Base-by-base conservation (phyloP, 1,140 invertebrate genomes). In the Oryctes rhinoceros region DNA sequence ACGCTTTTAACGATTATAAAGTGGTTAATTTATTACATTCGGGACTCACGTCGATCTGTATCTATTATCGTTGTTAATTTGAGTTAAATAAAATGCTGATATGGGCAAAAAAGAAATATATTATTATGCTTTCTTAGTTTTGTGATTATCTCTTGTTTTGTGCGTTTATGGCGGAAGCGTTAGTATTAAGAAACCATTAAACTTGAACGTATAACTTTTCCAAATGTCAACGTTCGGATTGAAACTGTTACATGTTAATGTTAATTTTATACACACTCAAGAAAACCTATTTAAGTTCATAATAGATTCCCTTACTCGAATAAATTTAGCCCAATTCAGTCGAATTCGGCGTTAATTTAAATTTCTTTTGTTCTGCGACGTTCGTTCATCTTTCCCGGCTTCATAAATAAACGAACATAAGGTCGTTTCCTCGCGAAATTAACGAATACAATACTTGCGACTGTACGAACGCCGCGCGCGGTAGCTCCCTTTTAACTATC, bases 341-440 rank as follows among this genome's bases (percentile, higher is more conserved):
- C 39, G 39, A 44, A 18, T 59, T 59, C 53, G 53, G 18, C 53
- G 15, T 59, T 59, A 59, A 59, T 59, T 59, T 59, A 59, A 59
- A 59, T 59, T 59, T 59, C 53, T 59, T 53, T 59, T 59, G 53
- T 59, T 59, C 53, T 18, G 15, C 15, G 6, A 59, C 53, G 53
- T 59, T 59, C 53, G 53, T 59, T 59, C 53, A 59, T 59, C 53
- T 44, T 44, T 44, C 3, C n/a, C 53, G 1, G 53, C 53, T 18
- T 59, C 18, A 59, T 59, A 59, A 59, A 59, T 59, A 59, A 18
- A 59, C 53, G 53, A 59, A 59, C 53, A 18, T 59, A 59, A 18
- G 53, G 53, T 59, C 53, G 53, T 59, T 59, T 59, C 53, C 53
- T 59, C 53, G 39, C 39, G 53, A 59, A 59, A 59, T 59, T 59